Evolutionary conservation across 2,797 vertebrate species (phyloP).

Genomic region (Hozukius guyotensis): DNA sequence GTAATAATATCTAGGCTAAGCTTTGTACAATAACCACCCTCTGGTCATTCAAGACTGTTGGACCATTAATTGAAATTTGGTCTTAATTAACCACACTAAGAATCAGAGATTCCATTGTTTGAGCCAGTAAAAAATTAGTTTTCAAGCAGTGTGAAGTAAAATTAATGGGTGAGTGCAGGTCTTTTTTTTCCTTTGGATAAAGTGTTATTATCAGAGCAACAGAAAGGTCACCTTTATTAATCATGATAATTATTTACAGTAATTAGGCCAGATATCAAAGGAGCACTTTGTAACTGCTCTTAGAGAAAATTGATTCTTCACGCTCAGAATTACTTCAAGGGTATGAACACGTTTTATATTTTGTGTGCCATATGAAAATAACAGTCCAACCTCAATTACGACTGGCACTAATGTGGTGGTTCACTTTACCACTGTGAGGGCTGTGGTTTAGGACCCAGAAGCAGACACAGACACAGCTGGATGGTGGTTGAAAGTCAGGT

Average conservation of each 20-base stretch:
- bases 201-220: slow-evolving; percentile 60
- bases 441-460: too few relatives aligned
- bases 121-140: slow-evolving; percentile 27
- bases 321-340: slow-evolving; percentile 66
- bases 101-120: slow-evolving; percentile 36
- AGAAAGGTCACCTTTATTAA: slow-evolving; percentile 82
- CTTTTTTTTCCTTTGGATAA: slow-evolving; percentile 35
- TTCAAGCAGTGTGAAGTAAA: slow-evolving; percentile 52
- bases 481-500: too few relatives aligned
- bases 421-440: slow-evolving; percentile 8
- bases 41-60: slow-evolving; percentile 38
- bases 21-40: slow-evolving; percentile 26
- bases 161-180: slow-evolving; percentile 34
- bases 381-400: slow-evolving; percentile 17
- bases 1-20: slow-evolving; percentile 17
- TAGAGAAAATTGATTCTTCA: slow-evolving; percentile 73
- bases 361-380: slow-evolving; percentile 33
- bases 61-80: slow-evolving; percentile 59
- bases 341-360: slow-evolving; percentile 36
- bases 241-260: slow-evolving; percentile 80
- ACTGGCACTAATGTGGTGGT: slow-evolving; percentile 1
- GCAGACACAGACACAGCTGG: too few relatives aligned
- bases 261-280: slow-evolving; percentile 77
- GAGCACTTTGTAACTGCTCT: slow-evolving; percentile 55
- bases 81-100: slow-evolving; percentile 60